Base-by-base conservation (phyloP, 2,888 invertebrate genomes). In the Pandemis cinnamomeana region DNA sequence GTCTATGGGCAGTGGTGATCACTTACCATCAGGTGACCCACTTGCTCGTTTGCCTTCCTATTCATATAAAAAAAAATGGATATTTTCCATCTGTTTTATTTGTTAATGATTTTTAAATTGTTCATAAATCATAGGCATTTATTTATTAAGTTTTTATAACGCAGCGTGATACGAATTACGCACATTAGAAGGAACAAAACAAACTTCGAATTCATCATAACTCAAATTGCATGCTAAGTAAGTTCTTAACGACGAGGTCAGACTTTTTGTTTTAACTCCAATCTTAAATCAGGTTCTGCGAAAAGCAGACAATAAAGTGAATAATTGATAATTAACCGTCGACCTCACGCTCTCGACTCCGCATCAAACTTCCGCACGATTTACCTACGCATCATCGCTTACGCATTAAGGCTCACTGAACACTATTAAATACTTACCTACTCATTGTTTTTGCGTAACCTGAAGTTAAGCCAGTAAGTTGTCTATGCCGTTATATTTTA, bases 301-400 rank as follows among this genome's bases (percentile, higher is more conserved):
- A 68, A 68, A 72, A 68, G 48, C 55, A 63, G 55, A 41, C 55
- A 68, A 72, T 68, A 62, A 63, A 63, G 72, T 72, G 67, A 72
- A 72, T 72, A 72, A 72, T 72, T 68, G 68, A 68, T 72, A 68
- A 72, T 72, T 58, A 72, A 67, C 72, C 66, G 15, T 42, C 67
- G 72, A 72, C 72, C 72, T 72, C 27, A 72, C 67, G 51, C 58
- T 48, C 60, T 60, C 58, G 60, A 13, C 67, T 67, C 71, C 11
- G 67, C 61, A 6, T 44, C 36, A 67, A 61, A 44, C 67, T 72
- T 72, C 72, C 67, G 67, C 72, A 72, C 72, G 62, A 72, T 67
- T 61, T 72, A 55, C 27, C 58, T 6, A 62, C 67, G n/a, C 53
- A 27, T 53, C 67, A 67, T 41, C 53, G 51, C 27, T 27, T 41